Evolutionary conservation across 2,797 vertebrate species (phyloP), one percentile per base, ranked within the genome.

Genomic region (Sandelia bainsii): DNA sequence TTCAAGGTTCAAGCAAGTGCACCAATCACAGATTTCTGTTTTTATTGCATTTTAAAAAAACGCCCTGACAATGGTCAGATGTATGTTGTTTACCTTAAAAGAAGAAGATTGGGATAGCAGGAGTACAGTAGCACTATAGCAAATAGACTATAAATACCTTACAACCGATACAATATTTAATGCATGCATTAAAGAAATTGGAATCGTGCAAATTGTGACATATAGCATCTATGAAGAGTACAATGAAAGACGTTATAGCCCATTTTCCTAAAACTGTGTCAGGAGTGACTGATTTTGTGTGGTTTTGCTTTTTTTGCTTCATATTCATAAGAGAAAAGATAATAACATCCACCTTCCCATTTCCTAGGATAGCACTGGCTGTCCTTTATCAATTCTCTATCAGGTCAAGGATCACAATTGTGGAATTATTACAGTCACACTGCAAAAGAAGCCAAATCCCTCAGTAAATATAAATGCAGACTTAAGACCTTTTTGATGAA

Each of bases 381-480:
- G 4, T 40, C 40, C 32, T 53, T 77, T 63, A 81, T 82, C 67
- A 76, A 78, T 80, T 83, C 80, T 77, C 72, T 39, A 29, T 84
- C 51, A 62, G 57, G 52, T 69, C 10, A 14, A 61, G 61, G 72
- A 63, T 84, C 59, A 51, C n/a, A 25, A 61, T 69, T 59, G 53
- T 62, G 23, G 64, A 76, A 76, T 82, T 69, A 90, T 82, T 72
- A 71, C 65, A 78, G 59, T 65, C 56, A 53, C 29, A 9, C 23
- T 16, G 48, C 60, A 57, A 27, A 80, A 82, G 57, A 82, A 78
- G 69, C 44, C 27, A 65, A 87, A 84, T 80, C 53, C 76, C 60
- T 50, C 58, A 37, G 73, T 86, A 79, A 79, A 88, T 84, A 81
- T 78, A 77, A 63, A 82, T 58, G 49, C 29, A 75, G 42, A 79